Evolutionary conservation across 2,113 vertebrate genomes (phyloP), one percentile per base, ranked within the genome.

Genomic region (Taurulus bubalis): DNA sequence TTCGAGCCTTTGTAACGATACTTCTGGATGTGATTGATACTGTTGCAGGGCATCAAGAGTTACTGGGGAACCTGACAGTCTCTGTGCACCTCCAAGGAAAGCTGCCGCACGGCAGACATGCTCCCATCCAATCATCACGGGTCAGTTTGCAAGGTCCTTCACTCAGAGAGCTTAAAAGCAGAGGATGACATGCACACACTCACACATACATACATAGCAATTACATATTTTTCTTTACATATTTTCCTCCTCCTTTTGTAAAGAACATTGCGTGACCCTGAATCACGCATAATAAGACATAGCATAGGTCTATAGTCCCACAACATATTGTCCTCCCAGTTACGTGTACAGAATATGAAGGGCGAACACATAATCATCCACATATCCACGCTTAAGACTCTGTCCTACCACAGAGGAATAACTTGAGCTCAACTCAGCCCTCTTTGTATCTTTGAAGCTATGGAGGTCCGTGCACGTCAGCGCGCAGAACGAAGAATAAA

Each of bases 381-480:
- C 34, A 80, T 74, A 1, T 55, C 6, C 47, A 53, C 26, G 22
- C 40, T 49, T 55, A 38, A 62, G 51, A 71, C n/a, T 30, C 51
- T 20, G 6, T 26, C n/a, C 26, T 72, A 14, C 28, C 10, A 9
- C n/a, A 76, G 32, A 59, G 28, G 47, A 72, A 71, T 45, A 36
- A 8, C 1, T 47, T 68, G 5, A 45, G 2, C 28, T 51, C 49
- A 49, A 2, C 70, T 78, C 15, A 34, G 5, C 26, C 14, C 20
- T 69, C 65, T 79, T 56, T 11, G 1, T 79, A 45, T 76, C 59
- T 83, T n/a, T 71, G 42, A 90, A 99, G 98, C 96, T 53, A 99
- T 99, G 97, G 96, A 98, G 90, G 95, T 95, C 83, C 96, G 97
- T 75, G 97, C 97, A 14, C 85, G 40, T 40, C 95, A 95, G 79